phyloP scores from a whole-genome alignment of 2,888 invertebrate species.

The Flexamia atlantica region DNA sequence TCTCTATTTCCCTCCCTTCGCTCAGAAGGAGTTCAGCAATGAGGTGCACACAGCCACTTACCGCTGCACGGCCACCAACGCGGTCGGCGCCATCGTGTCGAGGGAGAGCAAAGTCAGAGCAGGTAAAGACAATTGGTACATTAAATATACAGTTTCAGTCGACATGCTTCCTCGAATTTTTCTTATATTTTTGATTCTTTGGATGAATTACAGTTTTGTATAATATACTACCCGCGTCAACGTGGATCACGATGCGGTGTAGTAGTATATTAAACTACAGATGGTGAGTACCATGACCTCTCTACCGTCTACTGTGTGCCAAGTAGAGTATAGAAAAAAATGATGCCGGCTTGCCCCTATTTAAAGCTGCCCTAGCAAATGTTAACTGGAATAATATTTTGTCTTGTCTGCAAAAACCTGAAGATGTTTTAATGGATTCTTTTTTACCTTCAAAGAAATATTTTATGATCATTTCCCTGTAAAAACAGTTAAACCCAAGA shows the following conservation, averaged over 20 bases:
- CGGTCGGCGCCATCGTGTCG: slow-evolving; percentile 75
- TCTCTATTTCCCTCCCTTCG: slow-evolving; percentile 75
- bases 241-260: slow-evolving; percentile 19
- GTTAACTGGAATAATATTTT: neutral
- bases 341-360: neutral
- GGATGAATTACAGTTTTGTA: too few species aligned
- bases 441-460: neutral
- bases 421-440: too few species aligned
- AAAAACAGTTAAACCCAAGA: neutral
- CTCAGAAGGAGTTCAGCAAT: slow-evolving; percentile 73
- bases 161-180: too few species aligned
- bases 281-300: neutral
- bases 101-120: slow-evolving; percentile 72
- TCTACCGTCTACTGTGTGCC: neutral
- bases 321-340: neutral
- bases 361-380: neutral
- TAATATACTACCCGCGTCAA: too few species aligned
- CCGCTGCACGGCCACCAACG: slow-evolving; percentile 75
- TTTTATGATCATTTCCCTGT: neutral
- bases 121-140: slow-evolving; percentile 65
- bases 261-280: neutral
- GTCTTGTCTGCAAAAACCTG: too few species aligned
- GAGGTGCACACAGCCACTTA: slow-evolving; percentile 75
- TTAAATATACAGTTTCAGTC: too few species aligned
- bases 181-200: too few species aligned